Evolutionary conservation across 2,113 vertebrate species (phyloP).

Genomic region (Hypanus sabinus): DNA sequence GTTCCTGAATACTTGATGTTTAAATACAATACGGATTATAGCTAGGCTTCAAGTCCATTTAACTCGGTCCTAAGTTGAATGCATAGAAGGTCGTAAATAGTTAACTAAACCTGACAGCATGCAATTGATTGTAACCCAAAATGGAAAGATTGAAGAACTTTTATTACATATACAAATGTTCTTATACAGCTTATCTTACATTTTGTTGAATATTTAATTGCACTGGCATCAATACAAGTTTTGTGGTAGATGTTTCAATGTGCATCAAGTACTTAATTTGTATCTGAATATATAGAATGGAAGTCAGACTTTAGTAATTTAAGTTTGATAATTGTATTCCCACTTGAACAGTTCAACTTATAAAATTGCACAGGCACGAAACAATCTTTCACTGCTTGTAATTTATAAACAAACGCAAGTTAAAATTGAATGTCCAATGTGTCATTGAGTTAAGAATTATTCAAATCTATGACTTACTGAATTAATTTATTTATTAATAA

Average conservation of each 20-base stretch:
- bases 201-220: conserved; percentile 8
- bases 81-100: neutral
- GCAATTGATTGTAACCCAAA: neutral
- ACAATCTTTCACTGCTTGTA: neutral
- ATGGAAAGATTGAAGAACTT: conserved; percentile 19
- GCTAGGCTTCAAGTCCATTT: neutral
- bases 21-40: neutral
- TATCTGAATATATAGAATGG: neutral
- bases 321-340: neutral
- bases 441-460: neutral
- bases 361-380: neutral
- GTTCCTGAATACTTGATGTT: neutral
- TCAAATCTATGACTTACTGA: neutral
- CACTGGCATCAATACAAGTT: neutral
- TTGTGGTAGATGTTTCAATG: neutral
- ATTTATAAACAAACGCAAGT: neutral
- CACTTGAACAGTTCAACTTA: neutral
- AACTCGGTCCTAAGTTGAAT: neutral
- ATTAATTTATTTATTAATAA: neutral
- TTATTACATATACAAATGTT: neutral
- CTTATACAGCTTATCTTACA: neutral
- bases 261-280: neutral
- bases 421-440: neutral
- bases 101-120: neutral
- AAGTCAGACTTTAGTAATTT: neutral